Percentiles rank a stretch among this genome's conserved stretches.
These are phyloP conservation scores for Psammodynastes pulverulentus DNA, from an alignment of 2,113 vertebrate genomes.

Conservation along the genomic window DNA sequence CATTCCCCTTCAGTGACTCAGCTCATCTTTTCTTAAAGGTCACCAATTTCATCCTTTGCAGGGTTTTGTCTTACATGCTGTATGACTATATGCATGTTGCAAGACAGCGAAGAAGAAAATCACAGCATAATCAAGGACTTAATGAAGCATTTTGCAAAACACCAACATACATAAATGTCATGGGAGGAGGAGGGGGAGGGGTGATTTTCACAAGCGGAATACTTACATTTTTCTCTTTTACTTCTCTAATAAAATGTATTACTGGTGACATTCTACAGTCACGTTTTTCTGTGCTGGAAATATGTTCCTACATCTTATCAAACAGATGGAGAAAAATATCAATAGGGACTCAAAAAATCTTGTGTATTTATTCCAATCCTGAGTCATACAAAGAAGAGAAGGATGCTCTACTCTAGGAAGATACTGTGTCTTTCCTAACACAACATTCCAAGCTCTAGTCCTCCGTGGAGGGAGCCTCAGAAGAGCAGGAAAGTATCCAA, in stretches of 20 bases:
- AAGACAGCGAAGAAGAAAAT: neutral
- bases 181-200: neutral
- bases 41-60: neutral
- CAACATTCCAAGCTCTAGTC: no score
- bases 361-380: no score
- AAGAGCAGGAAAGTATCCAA: no score
- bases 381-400: no score
- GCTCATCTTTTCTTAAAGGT: neutral
- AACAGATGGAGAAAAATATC: neutral
- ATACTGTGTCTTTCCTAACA: no score
- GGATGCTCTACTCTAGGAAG: no score
- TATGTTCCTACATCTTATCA: neutral
- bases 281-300: neutral
- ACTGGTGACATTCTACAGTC: neutral
- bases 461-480: no score
- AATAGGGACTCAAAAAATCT: neutral
- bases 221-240: neutral
- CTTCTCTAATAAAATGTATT: neutral
- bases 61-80: neutral
- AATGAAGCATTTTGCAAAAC: neutral
- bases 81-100: neutral
- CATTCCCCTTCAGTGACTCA: neutral
- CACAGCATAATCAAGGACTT: neutral
- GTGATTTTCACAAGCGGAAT: neutral
- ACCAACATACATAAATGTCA: neutral